Conservation (phyloP, 2,113 vertebrate species). For the Cricetomys ansorgei region DNA sequence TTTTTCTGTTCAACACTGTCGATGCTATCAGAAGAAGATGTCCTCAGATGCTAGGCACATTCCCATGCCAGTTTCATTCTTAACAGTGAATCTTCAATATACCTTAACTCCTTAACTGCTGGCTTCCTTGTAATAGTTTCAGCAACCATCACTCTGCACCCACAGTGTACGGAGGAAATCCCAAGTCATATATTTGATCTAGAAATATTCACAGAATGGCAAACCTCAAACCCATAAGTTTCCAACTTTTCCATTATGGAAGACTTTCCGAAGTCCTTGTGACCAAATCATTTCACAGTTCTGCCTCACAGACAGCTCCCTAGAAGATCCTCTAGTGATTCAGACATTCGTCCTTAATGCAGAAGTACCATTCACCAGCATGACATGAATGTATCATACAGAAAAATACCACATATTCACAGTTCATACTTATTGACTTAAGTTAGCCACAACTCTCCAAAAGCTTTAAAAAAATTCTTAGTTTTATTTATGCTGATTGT, state of each 20-base stretch:
- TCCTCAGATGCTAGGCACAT: not conserved
- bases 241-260: not conserved
- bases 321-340: not conserved
- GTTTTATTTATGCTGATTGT: not conserved
- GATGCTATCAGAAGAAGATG: not conserved
- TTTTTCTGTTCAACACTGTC: not conserved
- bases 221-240: not conserved
- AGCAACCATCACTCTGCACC: not conserved
- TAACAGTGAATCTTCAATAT: not conserved
- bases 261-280: not conserved
- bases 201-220: not conserved
- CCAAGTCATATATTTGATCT: not conserved
- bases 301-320: not conserved
- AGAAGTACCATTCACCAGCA: not conserved
- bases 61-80: not conserved
- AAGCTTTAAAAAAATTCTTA: slow-evolving; percentile 6
- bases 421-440: not conserved
- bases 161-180: rapidly evolving
- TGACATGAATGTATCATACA: rapidly evolving
- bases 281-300: not conserved
- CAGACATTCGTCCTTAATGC: not conserved
- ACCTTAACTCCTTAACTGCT: not conserved
- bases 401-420: not conserved
- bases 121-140: not conserved
- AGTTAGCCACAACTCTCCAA: not conserved